Conservation (phyloP, 2,888 invertebrate genomes). For the Drosophila subquinaria region DNA sequence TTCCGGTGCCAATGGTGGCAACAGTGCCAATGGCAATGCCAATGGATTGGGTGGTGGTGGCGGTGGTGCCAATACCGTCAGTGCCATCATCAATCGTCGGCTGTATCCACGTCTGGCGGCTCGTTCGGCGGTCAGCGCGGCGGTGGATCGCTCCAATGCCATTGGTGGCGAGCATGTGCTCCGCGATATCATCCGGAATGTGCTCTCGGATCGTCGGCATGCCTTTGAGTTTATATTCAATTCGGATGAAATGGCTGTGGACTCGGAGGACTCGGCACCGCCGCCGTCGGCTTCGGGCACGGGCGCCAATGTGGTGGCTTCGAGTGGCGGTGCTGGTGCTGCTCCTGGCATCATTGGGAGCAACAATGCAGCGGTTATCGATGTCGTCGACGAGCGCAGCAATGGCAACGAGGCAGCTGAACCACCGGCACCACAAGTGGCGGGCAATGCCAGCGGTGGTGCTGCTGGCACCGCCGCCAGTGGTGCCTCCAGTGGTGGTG, state of each 20-base stretch:
- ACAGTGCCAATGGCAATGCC: conserved; percentile 10
- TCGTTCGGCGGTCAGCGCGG: conserved; percentile 43
- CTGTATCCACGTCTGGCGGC: conserved; percentile 71
- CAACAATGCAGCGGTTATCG: conserved; percentile 37
- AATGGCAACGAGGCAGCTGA: conserved; percentile 32
- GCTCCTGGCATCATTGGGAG: conserved; percentile 23
- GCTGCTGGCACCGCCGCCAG: background rate
- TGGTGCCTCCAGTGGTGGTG: background rate
- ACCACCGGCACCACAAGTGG: background rate
- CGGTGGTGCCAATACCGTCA: conserved; percentile 45
- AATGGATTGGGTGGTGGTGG: conserved; percentile 23
- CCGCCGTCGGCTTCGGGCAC: background rate
- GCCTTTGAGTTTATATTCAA: conserved; percentile 81
- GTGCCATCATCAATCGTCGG: conserved; percentile 70
- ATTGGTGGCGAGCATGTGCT: conserved; percentile 75
- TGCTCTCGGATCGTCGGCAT: conserved; percentile 76
- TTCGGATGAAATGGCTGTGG: conserved; percentile 77
- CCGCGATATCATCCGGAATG: conserved; percentile 77
- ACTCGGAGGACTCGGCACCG: conserved; percentile 64
- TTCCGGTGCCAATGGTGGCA: conserved; percentile 24
- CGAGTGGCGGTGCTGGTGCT: conserved; percentile 21
- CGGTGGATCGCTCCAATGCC: conserved; percentile 60
- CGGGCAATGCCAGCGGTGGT: background rate
- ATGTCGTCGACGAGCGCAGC: conserved; percentile 50
- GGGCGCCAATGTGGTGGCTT: background rate